Percentiles rank a stretch among this genome's conserved stretches.
Evolutionary conservation across 2,888 invertebrate genomes (phyloP).

Genomic region (Luperina nickerlii): DNA sequence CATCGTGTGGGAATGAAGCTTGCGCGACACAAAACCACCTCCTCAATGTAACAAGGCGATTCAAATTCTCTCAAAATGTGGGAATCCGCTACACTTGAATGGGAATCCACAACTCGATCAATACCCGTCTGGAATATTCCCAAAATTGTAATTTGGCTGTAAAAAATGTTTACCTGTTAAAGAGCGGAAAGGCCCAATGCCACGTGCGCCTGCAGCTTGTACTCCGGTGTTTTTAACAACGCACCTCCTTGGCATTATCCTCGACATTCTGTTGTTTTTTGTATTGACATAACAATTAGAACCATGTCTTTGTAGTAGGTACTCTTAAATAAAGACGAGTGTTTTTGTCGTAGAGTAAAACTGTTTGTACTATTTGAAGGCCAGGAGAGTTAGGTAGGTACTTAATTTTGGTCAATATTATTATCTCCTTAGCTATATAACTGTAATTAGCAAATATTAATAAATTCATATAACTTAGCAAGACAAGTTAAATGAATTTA

Average conservation of each 20-base stretch:
- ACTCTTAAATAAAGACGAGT: conserved; percentile 35
- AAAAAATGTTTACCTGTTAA: conserved; percentile 88
- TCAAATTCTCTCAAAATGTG: conserved; percentile 69
- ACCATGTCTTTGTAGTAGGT: conserved; percentile 49
- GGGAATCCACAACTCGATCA: conserved; percentile 72
- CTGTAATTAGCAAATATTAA: conserved; percentile 17
- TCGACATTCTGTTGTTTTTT: conserved; percentile 67
- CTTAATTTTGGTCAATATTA: conserved; percentile 9
- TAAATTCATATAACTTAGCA: conserved; percentile 27
- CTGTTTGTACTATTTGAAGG: neutral
- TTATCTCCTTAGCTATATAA: neutral
- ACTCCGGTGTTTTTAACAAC: conserved; percentile 61
- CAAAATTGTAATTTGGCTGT: conserved; percentile 78
- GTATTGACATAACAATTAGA: conserved; percentile 68
- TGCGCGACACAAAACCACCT: conserved; percentile 51
- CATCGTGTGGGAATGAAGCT: conserved; percentile 31
- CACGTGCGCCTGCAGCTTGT: conserved; percentile 88
- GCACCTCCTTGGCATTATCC: conserved; percentile 65
- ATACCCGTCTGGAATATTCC: conserved; percentile 82
- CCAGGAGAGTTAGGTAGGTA: neutral
- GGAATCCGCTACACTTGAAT: conserved; percentile 73
- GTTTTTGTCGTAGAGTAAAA: conserved; percentile 17
- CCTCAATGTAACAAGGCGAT: conserved; percentile 53
- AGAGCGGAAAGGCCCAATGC: conserved; percentile 88
- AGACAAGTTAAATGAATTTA: too few relatives aligned